A percentile compares a stretch with the other conserved stretches of the same genome.
Conservation (phyloP, 2,888 invertebrate genomes). For the Seira musarum region DNA sequence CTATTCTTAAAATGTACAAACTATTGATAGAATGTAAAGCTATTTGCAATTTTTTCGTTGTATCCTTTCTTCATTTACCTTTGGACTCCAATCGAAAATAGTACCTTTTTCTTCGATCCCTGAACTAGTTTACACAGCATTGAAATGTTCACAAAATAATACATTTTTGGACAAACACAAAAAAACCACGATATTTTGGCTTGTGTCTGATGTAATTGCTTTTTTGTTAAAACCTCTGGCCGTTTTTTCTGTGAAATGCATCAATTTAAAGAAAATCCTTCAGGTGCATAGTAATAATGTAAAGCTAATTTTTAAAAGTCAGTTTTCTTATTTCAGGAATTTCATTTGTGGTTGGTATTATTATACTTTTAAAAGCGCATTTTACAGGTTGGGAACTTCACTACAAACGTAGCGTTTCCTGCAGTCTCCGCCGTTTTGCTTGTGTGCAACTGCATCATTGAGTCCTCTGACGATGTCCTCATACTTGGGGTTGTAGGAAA, state of each 20-base stretch:
- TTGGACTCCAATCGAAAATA: neutral
- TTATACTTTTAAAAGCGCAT: neutral
- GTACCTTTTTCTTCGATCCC: slow-evolving; percentile 19
- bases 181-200: neutral
- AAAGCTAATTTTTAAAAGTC: no score
- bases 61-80: slow-evolving; percentile 20
- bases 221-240: slow-evolving; percentile 30
- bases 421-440: slow-evolving; percentile 77
- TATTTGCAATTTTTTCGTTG: slow-evolving; percentile 55
- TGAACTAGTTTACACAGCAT: slow-evolving; percentile 49
- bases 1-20: slow-evolving; percentile 31
- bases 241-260: slow-evolving; percentile 7
- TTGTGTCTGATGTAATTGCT: slow-evolving; percentile 9
- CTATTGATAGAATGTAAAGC: slow-evolving; percentile 35
- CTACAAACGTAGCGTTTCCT: slow-evolving; percentile 70
- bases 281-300: neutral
- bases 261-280: neutral
- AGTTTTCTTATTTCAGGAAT: neutral
- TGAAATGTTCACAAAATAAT: slow-evolving; percentile 19
- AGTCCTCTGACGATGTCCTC: slow-evolving; percentile 78
- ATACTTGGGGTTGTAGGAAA: slow-evolving; percentile 76
- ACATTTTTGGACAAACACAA: slow-evolving; percentile 13
- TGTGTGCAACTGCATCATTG: slow-evolving; percentile 80
- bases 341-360: neutral
- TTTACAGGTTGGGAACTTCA: slow-evolving; percentile 68